Evolutionary conservation across 2,113 vertebrate species (phyloP), one percentile per base, ranked within the genome.

Genomic region (Esox niger): DNA sequence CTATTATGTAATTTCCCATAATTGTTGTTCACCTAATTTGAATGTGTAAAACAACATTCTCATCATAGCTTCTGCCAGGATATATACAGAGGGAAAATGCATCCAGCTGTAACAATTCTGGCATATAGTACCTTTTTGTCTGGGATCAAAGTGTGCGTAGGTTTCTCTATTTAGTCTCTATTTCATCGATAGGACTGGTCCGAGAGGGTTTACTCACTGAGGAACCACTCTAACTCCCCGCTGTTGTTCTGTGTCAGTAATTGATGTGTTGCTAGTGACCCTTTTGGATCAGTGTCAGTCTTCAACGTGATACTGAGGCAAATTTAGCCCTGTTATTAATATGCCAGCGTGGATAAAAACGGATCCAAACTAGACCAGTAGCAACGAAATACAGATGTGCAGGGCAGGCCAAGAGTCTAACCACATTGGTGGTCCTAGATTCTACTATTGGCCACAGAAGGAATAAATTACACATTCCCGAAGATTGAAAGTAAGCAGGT

Each of bases 101-200:
- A 63, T 47, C 62, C 79, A 74, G 68, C 64, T 71, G 68, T 38
- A 56, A 59, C 60, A 62, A 62, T 54, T 62, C 21, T n/a, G 23
- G 30, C 46, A 69, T 30, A 62, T 54, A 31, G 68, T 27, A n/a
- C 43, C 46, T 20, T 46, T 61, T 20, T 62, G 43, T 46, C 47
- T 27, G 13, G 66, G 66, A 49, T 59, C 35, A 33, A 46, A 60
- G 66, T 59, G 38, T 27, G 46, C 27, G 17, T 17, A 47, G 23
- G 3, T 9, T 35, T 31, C 58, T 30, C 29, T 33, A 17, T 69
- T 69, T 69, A 69, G 57, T n/a, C 43, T 46, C 23, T 23, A 8
- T 4, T 59, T 26, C 35, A 68, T 55, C 59, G 58, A 47, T 20
- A 68, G 55, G 33, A 30, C 33, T 68, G 15, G 55, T 58, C 35